Base-by-base conservation (phyloP, 1,140 invertebrate species). In the Neomicropteryx cornuta region DNA sequence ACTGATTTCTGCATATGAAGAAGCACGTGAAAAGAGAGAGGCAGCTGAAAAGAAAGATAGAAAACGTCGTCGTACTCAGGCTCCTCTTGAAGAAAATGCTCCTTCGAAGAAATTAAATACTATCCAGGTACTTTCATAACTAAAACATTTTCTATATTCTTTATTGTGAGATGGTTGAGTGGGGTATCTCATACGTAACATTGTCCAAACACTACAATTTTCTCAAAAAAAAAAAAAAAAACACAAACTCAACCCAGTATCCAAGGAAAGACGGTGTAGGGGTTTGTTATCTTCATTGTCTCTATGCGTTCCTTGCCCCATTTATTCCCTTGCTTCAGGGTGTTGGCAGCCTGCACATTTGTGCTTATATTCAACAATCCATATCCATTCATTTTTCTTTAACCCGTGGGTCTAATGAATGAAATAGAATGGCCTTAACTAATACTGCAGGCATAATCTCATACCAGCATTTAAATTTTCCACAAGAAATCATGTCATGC, bases 1-100 rank as follows among this genome's bases (percentile, higher is more conserved):
- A 49, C 59, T 87, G n/a, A 86, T 87, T 47, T 67, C 71, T 42
- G 78, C 77, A 21, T 87, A 77, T 70, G 83, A 87, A 57, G 73
- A 79, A 24, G 55, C 55, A 18, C 65, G 74, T 3, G 74, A 76
- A 41, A 79, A 80, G 48, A 74, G 51, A 30, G 58, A 65, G 40
- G 50, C 51, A 10, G 53, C 58, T 30, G 53, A 48, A 29, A 50
- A 47, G 8, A 49, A 46, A 22, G 47, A 46, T 5, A 45, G 46
- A 5, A 40, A 39, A 31, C 30, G 31, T 29, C 22, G 41, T 2
- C 36, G 28, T 23, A 33, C 29, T 19, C 8, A n/a, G n/a, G 23
- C 6, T 8, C 6, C 23, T 8, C 16, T 16, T 30, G 36, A 31
- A 36, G 39, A 42, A 21, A 36, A 42, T 6, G 33, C 23, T 29